These are phyloP conservation scores for Mimas tiliae DNA, from an alignment of 2,888 invertebrate species.

Conservation along the genomic window DNA sequence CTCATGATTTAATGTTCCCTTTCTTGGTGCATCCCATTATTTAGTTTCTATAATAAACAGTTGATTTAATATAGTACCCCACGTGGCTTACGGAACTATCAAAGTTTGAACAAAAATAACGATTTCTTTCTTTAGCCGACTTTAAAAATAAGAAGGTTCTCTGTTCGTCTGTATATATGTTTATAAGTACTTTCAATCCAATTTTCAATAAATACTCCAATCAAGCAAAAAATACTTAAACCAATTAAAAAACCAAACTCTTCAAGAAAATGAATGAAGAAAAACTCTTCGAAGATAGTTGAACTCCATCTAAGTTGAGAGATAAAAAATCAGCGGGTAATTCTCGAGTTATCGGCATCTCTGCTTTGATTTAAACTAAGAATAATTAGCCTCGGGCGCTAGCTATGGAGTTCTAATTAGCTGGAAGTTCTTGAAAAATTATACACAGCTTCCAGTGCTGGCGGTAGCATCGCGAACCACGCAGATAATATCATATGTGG, in stretches of 20 bases:
- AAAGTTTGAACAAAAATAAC: neutral
- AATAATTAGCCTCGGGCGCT: slow-evolving; percentile 37
- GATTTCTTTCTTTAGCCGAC: neutral
- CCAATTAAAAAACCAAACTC: slow-evolving; percentile 18
- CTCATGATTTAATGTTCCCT: too few species aligned
- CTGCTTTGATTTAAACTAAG: slow-evolving; percentile 36
- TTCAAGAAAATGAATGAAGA: slow-evolving; percentile 17
- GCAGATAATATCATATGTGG: neutral
- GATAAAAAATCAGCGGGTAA: slow-evolving; percentile 32
- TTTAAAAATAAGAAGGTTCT: neutral
- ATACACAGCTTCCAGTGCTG: slow-evolving; percentile 33
- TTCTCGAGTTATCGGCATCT: slow-evolving; percentile 34
- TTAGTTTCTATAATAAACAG: too few species aligned
- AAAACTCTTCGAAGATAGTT: slow-evolving; percentile 17
- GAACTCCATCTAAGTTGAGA: slow-evolving; percentile 34
- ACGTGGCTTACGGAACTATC: neutral
- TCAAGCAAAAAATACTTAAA: slow-evolving; percentile 52
- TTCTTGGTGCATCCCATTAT: too few species aligned
- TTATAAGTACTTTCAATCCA: neutral
- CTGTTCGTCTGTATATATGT: too few species aligned
- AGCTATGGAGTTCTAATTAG: slow-evolving; percentile 40
- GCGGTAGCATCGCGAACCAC: slow-evolving; percentile 17
- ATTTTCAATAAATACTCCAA: slow-evolving; percentile 13
- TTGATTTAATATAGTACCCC: neutral
- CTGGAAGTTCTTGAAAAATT: slow-evolving; percentile 44